A percentile compares a stretch with the other conserved stretches of the same genome.
Evolutionary conservation across 2,888 invertebrate species (phyloP).

Genomic region (Noctua fimbriata): DNA sequence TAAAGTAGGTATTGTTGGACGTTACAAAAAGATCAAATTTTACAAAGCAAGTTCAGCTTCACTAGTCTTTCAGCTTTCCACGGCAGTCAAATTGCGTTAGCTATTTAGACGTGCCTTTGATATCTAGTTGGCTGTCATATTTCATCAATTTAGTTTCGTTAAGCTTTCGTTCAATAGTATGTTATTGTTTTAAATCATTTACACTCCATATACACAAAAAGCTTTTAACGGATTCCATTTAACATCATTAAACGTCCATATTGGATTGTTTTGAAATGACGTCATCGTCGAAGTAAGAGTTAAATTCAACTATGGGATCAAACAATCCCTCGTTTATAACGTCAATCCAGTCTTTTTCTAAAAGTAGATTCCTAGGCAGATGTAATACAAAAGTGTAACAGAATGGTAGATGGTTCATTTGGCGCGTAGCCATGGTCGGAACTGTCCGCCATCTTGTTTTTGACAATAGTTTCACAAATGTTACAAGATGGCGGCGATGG

Average conservation of each 20-base stretch:
- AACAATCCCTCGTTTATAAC: conserved; percentile 5
- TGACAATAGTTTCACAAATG: background rate
- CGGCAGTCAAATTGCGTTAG: conserved; percentile 12
- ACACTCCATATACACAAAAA: background rate
- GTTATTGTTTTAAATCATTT: background rate
- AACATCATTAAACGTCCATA: background rate
- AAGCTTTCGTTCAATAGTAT: background rate
- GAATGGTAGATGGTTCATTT: background rate
- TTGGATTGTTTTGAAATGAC: conserved; percentile 11
- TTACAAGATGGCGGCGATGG: background rate
- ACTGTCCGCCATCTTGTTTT: background rate
- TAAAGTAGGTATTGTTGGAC: conserved; percentile 13
- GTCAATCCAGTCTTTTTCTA: background rate
- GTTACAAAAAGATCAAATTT: conserved; percentile 1
- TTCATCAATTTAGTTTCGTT: conserved; percentile 1
- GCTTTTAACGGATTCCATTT: conserved; percentile 1
- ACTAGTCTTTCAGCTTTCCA: conserved; percentile 1
- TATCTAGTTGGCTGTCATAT: conserved; percentile 5
- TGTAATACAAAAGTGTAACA: background rate
- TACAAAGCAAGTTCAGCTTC: conserved; percentile 11
- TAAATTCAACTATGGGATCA: conserved; percentile 10
- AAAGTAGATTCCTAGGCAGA: background rate
- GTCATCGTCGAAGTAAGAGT: conserved; percentile 5
- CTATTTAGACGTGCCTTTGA: background rate
- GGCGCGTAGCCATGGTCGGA: background rate